Base-by-base conservation (phyloP, 2,797 vertebrate species). In the Ctenopoma multispine region DNA sequence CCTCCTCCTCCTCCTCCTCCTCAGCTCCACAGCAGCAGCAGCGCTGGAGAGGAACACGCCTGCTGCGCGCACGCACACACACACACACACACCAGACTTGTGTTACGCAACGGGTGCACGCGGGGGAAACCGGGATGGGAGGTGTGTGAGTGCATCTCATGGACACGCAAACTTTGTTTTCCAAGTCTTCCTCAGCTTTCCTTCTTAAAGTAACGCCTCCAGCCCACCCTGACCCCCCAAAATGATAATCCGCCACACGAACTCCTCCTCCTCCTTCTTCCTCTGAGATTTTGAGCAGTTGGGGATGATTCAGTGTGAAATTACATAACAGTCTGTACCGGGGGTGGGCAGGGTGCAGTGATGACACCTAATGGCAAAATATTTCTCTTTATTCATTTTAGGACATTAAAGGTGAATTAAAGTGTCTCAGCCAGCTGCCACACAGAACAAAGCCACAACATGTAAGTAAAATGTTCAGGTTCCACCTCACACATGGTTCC, bases 291-390 rank as follows among this genome's bases (percentile, higher is more conserved):
- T 14, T 46, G 31, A 50, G 44, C 57, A 55, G 58, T 48, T 38
- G 1, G 44, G 34, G 68, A 78, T 85, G 80, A 85, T 81, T 82
- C 82, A 86, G 75, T 62, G 84, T 69, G 72, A 80, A 54, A 29
- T 77, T 72, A 62, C 43, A 44, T 72, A 75, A 78, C 5, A 14
- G 48, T 79, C 18, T 54, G 1, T 27, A 1, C 18, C 14, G 46
- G 60, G 51, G 73, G 68, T 50, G 78, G 80, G n/a, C 15, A 53
- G 44, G 9, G 64, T 34, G 65, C 57, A 54, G 50, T 4, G 54
- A 69, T 79, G 58, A 71, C 65, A 69, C 70, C 63, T 51, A 41
- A 69, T 48, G 15, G 15, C 21, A 24, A 51, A 63, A 54, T 67
- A 54, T 49, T 46, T 47, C 48, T 69, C 49, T 48, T 21, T 34